These are phyloP conservation scores for Poecile montanus DNA, from an alignment of 2,797 vertebrate species.

Conservation along the genomic window DNA sequence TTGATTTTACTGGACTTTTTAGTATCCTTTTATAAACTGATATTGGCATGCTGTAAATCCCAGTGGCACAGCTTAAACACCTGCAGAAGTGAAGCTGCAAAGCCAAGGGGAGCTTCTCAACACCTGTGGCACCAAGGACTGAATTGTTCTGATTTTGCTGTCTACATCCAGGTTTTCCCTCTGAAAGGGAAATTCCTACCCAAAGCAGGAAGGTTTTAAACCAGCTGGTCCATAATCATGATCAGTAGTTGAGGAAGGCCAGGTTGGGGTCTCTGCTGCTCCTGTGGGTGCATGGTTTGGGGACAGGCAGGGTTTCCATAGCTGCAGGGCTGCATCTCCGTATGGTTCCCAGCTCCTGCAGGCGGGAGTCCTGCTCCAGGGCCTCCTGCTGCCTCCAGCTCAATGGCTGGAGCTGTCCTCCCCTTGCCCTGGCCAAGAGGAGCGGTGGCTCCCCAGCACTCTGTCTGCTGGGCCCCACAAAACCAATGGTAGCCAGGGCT, in stretches of 20 bases:
- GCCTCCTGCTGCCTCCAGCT: conserved; percentile 1
- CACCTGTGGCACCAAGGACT: neutral
- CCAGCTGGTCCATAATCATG: rapidly evolving
- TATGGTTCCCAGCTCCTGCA: rapidly evolving
- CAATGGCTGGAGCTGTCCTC: neutral
- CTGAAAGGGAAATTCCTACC: neutral
- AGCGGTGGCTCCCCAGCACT: neutral
- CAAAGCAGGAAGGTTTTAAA: neutral
- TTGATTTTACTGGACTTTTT: neutral
- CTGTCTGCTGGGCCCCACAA: neutral
- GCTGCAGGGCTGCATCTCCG: rapidly evolving
- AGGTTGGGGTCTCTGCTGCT: neutral
- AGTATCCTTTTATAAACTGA: neutral
- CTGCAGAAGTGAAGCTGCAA: neutral
- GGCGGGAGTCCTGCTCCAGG: neutral
- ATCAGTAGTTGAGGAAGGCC: neutral
- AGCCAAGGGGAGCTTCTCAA: neutral
- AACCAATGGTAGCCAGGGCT: neutral
- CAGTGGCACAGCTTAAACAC: neutral
- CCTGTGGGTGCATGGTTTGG: rapidly evolving
- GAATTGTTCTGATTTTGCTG: neutral
- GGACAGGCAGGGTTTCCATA: neutral
- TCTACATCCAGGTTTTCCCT: neutral
- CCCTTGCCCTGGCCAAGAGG: neutral
- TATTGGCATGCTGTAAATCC: neutral